A percentile compares a stretch with the other conserved stretches of the same genome.
Conservation (phyloP, 2,113 vertebrate genomes). For the pig (Sus scrofa) region DNA sequence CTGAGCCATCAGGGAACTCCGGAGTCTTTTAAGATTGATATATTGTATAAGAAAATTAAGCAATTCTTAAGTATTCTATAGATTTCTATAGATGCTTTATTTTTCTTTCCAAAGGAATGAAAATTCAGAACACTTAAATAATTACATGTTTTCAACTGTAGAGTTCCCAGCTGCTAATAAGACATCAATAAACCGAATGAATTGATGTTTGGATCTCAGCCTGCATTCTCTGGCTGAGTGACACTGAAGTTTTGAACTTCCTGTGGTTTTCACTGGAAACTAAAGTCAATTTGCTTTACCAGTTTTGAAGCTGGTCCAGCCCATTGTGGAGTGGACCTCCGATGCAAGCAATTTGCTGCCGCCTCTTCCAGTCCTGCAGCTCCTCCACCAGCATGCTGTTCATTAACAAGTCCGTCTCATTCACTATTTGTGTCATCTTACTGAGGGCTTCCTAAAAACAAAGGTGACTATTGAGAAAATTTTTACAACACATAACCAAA, state of each 20-base stretch:
- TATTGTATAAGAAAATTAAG: constrained; percentile 27
- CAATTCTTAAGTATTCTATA: background rate
- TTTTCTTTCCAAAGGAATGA: background rate
- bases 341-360: constrained; percentile 96
- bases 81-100: background rate
- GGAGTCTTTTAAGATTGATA: background rate
- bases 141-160: background rate
- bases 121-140: background rate
- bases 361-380: constrained; percentile 95
- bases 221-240: background rate
- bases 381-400: constrained; percentile 93
- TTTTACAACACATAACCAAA: background rate
- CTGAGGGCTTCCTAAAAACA: constrained; percentile 92
- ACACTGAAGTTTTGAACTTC: constrained; percentile 73
- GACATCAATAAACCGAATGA: background rate
- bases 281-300: constrained; percentile 87
- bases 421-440: constrained; percentile 94
- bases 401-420: constrained; percentile 94
- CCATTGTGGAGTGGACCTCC: constrained; percentile 94
- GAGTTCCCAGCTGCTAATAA: background rate
- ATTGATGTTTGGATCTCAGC: background rate
- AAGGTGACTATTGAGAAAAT: background rate
- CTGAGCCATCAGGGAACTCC: no score
- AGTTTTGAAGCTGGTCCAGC: constrained; percentile 97
- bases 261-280: constrained; percentile 86